Base-by-base conservation (phyloP, 92 coral and sea anemone genomes). In the Bergia sp. region DNA sequence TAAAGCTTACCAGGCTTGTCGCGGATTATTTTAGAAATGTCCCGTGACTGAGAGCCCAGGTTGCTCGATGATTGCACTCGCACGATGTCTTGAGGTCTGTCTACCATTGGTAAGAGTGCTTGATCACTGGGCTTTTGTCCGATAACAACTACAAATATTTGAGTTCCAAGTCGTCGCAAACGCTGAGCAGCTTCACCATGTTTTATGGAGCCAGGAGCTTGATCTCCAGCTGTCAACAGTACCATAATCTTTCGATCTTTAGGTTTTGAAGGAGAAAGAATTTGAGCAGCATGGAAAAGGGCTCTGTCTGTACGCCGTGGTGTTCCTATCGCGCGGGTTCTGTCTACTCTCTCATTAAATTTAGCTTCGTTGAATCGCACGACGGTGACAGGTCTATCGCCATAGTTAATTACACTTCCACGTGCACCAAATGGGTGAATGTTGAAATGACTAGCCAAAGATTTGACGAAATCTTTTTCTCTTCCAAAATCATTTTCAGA, bases 381-480 rank as follows among this genome's bases (percentile, higher is more conserved):
- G 23, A 43, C 87, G 12, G 89, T 80, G 13, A 39, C 37, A 0
- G 96, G 86, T 12, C 72, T 80, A 7, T 93, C 88, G 44, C 94
- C 89, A 77, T 90, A 94, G 40, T 88, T 86, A 69, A 94, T 55
- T 4, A 92, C 90, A 39, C 94, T 92, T 13, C 90, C 94, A 6
- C 85, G 94, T 15, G 90, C 80, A 45, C 91, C 91, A 20, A 79
- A 81, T 6, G 90, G 94, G 8, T 92, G 88, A 12, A 94, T 73
- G 72, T 81, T 86, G 39, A 92, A 69, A 21, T 91, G 82, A 37
- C 81, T 89, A 29, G 89, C 88, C 38, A 92, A 69, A 39, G 92
- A 65, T 64, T 93, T 95, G n/a, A 95, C 93, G 77, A 93, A 95
- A 42, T 76, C 80, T 50, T 95, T 95, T 43, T 93, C 82, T 44